Evolutionary conservation across 2,113 vertebrate species (phyloP), one percentile per base, ranked within the genome.

Genomic region (Cheilinus undulatus): DNA sequence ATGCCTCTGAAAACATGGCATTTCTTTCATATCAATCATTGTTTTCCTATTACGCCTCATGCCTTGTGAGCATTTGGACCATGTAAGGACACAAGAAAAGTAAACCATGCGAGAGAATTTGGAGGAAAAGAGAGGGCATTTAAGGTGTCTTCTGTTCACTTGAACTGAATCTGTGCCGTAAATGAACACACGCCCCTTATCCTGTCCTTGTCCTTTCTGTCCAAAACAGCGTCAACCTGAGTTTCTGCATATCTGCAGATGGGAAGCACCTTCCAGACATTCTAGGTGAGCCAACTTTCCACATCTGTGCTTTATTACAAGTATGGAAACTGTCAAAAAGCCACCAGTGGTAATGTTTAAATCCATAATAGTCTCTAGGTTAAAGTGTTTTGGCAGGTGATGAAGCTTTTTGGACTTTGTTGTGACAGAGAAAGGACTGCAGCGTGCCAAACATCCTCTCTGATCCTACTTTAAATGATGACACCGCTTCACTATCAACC

Each of bases 171-270:
- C 51, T 57, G 51, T 82, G 70, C 76, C 72, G 84, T 69, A 36
- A 69, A 67, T 45, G 42, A 73, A 52, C 70, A 69, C 69, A 38
- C 48, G 62, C 77, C 57, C 65, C 80, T 88, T 74, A 80, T 82
- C 24, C 59, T 87, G 70, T 81, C 77, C 80, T 68, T 73, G 53
- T 83, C 49, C 76, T 30, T 54, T 80, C 85, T 61, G 19, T 92
- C 84, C 75, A 67, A 84, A 80, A 79, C 91, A 97, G 96, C 73
- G 95, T 97, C 93, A 97, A 96, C 90, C 91, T 97, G 73, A 97
- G 95, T 89, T 97, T 95, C 92, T 97, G 96, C 85, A 91, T 97
- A 84, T 95, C 94, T 32, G 95, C 96, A 53, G 95, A 95, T 66
- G 96, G 96, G 84, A 96, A 95, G 71, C 95, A 96, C 10, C 94